Base-by-base conservation (phyloP, 1,140 invertebrate genomes). In the Ptiloglossa arizonensis region DNA sequence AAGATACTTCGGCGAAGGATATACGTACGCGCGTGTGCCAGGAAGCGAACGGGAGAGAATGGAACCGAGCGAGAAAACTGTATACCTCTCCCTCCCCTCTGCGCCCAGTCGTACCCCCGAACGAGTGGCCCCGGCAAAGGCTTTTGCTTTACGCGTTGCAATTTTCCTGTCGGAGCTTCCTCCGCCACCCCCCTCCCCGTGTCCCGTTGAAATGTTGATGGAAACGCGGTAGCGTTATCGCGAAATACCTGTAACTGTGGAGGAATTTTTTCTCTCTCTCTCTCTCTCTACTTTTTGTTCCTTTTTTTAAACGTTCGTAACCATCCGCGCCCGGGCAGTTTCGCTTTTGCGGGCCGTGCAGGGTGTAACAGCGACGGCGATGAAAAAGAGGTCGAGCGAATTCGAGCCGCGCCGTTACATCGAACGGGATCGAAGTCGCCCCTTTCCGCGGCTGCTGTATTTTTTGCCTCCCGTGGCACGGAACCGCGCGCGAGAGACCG, bases 111-210 rank as follows among this genome's bases (percentile, higher is more conserved):
- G 27, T 59, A 50, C 75, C 69, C 9, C 60, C 46, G 66, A 79
- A 79, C 76, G 76, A 79, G 70, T 79, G 50, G 60, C 50, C 60
- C 60, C 41, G 57, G 38, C 46, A 79, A 79, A 73, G 76, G 69
- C 48, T 73, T 79, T 77, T 73, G 57, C 70, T 73, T 79, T 71
- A 57, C 69, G 69, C 63, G 59, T 75, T 66, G 63, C 72, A 75
- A 75, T 75, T 75, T 75, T 75, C 72, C 63, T 57, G 72, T 75
- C 72, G 63, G 63, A 75, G 63, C 52, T 68, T 67, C 63, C 41
- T 68, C 44, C 50, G 41, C 15, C 13, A 24, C n/a, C 13, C 62
- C 27, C 15, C 27, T 50, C 5, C 35, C 9, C 15, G 52, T 17
- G 52, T 24, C 19, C 17, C 24, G 72, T 57, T 75, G 52, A 68